Evolutionary conservation across 2,113 vertebrate genomes (phyloP).

Genomic region (Gambusia affinis): DNA sequence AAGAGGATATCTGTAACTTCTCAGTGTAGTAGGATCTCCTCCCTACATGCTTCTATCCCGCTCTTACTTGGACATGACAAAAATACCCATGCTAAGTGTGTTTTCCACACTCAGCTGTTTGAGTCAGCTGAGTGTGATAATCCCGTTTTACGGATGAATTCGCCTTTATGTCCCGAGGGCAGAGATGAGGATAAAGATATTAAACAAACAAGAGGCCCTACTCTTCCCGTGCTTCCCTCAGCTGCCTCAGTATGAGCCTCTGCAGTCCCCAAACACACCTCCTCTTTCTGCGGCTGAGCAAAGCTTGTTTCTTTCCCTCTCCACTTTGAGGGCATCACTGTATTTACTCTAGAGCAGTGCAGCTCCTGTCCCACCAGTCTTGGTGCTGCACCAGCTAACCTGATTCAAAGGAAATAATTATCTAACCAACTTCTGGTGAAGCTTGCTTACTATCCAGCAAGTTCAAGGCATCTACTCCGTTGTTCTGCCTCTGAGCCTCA

Average conservation of each 20-base stretch:
- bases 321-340: constrained; percentile 1
- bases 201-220: constrained; percentile 72
- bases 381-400: neutral
- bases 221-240: constrained; percentile 39
- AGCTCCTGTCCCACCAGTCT: constrained; percentile 9
- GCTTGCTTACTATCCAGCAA: neutral
- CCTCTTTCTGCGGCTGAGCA: constrained; percentile 38
- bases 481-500: constrained; percentile 4
- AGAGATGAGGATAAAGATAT: constrained; percentile 79
- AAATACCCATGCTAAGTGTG: constrained; percentile 34
- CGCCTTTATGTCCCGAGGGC: constrained; percentile 69
- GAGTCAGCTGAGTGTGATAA: constrained; percentile 75
- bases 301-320: constrained; percentile 42
- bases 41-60: constrained; percentile 23
- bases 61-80: constrained; percentile 33
- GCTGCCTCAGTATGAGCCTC: constrained; percentile 44
- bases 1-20: constrained; percentile 20
- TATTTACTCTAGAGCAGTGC: constrained; percentile 12
- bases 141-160: constrained; percentile 76
- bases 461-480: constrained; percentile 7
- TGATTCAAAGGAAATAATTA: neutral
- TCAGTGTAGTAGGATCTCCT: constrained; percentile 14
- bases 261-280: constrained; percentile 38
- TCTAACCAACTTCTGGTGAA: neutral
- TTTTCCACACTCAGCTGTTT: constrained; percentile 12